Evolutionary conservation across 2,113 vertebrate genomes (phyloP).

Genomic region (Oenanthe oenanthe): DNA sequence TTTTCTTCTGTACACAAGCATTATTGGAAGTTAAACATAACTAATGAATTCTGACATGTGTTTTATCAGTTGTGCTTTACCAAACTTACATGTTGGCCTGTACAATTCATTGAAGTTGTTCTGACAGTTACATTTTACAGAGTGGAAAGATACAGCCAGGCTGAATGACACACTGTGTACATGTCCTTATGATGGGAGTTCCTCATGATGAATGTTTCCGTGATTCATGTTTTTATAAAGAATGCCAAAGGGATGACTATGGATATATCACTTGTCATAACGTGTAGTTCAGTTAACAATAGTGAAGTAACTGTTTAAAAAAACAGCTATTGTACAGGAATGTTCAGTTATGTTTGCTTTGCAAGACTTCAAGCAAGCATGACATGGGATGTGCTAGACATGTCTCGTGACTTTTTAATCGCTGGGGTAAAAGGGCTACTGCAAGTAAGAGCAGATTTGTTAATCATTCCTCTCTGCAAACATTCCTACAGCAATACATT

Average conservation of each 20-base stretch:
- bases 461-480: background rate
- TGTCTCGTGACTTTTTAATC: background rate
- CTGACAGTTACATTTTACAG: conserved; percentile 34
- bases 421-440: background rate
- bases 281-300: conserved; percentile 57
- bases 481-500: background rate
- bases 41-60: conserved; percentile 9
- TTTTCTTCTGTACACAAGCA: background rate
- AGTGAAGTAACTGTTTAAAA: conserved; percentile 54
- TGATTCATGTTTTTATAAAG: conserved; percentile 53
- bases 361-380: conserved; percentile 9
- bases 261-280: conserved; percentile 56
- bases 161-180: background rate
- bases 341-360: conserved; percentile 43
- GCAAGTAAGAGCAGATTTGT: background rate
- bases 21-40: conserved; percentile 20
- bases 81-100: background rate
- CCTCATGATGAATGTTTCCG: conserved; percentile 5
- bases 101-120: background rate
- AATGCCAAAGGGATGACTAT: conserved; percentile 58
- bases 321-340: conserved; percentile 54
- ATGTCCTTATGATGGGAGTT: conserved; percentile 28
- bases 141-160: conserved; percentile 25
- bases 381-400: conserved; percentile 4
- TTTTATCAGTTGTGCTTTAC: conserved; percentile 10